A percentile compares a stretch with the other conserved stretches of the same genome.
phyloP scores from a whole-genome alignment of 2,113 vertebrate genomes.

The Chelonoidis abingdonii region DNA sequence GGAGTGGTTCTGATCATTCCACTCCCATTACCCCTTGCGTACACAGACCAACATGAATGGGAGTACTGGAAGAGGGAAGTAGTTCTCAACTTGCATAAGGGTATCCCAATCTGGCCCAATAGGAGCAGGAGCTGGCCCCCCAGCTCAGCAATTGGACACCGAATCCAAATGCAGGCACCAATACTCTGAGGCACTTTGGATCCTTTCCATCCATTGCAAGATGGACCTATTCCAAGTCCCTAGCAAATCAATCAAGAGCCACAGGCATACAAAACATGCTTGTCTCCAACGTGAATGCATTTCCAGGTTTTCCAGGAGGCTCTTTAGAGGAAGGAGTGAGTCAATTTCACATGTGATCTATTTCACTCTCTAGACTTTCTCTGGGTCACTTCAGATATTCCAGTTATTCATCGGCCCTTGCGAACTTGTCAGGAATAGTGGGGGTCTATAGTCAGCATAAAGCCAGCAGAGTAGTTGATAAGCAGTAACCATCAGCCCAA shows the following conservation, averaged over 20 bases:
- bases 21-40: background rate
- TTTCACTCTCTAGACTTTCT: background rate
- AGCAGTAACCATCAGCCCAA: background rate
- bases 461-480: fast-evolving
- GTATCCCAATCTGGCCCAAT: background rate
- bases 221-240: background rate
- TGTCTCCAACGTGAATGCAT: background rate
- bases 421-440: background rate
- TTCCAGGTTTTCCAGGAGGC: fast-evolving
- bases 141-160: background rate
- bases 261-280: fast-evolving
- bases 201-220: background rate
- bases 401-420: fast-evolving
- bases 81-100: background rate
- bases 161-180: background rate
- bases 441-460: background rate
- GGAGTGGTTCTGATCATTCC: background rate
- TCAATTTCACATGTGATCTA: background rate
- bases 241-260: fast-evolving
- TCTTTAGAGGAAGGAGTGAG: fast-evolving
- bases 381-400: background rate
- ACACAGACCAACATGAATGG: background rate
- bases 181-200: background rate
- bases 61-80: background rate
- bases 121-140: background rate